Evolutionary conservation across 2,113 vertebrate genomes (phyloP), one percentile per base, ranked within the genome.

Genomic region (Acanthochromis polyacanthus): DNA sequence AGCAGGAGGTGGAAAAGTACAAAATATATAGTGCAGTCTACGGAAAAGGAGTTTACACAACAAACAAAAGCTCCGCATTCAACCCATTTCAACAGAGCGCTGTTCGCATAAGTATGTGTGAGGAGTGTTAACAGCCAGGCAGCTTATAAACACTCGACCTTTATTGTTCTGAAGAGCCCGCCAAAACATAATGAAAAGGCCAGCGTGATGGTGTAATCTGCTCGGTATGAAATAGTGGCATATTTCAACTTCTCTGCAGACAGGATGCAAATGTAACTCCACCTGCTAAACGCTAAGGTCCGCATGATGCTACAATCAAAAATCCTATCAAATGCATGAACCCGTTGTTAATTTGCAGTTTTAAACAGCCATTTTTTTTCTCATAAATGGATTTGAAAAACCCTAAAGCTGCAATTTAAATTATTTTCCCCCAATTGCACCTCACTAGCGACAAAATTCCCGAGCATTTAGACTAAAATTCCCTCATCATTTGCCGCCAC

Each of bases 61-160:
- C 30, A 75, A 77, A 80, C 32, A 71, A 60, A 75, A 61, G 17
- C 52, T 64, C 15, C 56, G 43, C 28, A 25, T 71, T 55, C 19
- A 45, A 46, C 12, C 20, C 25, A 50, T 48, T 76, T 53, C 25
- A 48, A 56, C 40, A 65, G 15, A 64, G 40, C 11, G 2, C 64
- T 32, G 43, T 15, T 52, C 40, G 20, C 36, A 22, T n/a, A 57
- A 76, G 73, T 45, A 10, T 40, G 65, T 72, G 73, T 48, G 70
- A 32, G 45, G 46, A 65, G 55, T 43, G 82, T 87, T 83, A 83
- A 86, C 69, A 68, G 71, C 59, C 70, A 80, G 79, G 71, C 83
- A 81, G 68, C 66, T 81, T 20, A 71, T 89, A 85, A 89, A 88
- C 87, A 87, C 83, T 83, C 0, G 0, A 36, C 68, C 62, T 77